These are phyloP conservation scores for Allygus modestus DNA, from an alignment of 2,888 invertebrate species.

Conservation along the genomic window DNA sequence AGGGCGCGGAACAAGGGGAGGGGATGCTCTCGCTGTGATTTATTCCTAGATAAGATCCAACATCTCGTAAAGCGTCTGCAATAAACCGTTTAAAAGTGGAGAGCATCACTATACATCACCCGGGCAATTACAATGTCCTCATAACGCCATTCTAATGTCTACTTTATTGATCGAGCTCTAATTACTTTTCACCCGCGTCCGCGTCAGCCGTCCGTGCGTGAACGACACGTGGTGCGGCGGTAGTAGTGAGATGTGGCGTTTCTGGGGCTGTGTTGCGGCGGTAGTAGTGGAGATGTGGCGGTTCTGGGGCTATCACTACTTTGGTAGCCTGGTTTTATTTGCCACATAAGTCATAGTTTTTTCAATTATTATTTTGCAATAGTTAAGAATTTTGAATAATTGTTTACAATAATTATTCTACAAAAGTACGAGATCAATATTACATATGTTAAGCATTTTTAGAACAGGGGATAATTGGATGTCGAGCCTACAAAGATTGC, in stretches of 20 bases:
- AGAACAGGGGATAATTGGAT: too few species aligned
- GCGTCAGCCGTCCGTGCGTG: not conserved
- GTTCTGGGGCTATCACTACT: not conserved
- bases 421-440: too few species aligned
- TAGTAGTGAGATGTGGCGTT: not conserved
- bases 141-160: constrained; percentile 38
- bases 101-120: not conserved
- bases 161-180: constrained; percentile 20
- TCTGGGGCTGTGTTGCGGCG: not conserved
- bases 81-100: constrained; percentile 51
- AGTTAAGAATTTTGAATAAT: too few species aligned
- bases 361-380: too few species aligned
- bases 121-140: constrained; percentile 40
- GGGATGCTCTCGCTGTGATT: constrained; percentile 25
- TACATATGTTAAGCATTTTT: too few species aligned
- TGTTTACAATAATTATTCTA: too few species aligned
- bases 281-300: not conserved
- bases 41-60: constrained; percentile 44
- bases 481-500: too few species aligned
- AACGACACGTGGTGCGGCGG: constrained; percentile 14
- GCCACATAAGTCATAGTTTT: too few species aligned
- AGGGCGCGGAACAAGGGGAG: not conserved
- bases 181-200: constrained; percentile 9
- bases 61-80: constrained; percentile 48
- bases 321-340: too few species aligned